Evolutionary conservation across 2,113 vertebrate genomes (phyloP).

Genomic region (Neogobius melanostomus): DNA sequence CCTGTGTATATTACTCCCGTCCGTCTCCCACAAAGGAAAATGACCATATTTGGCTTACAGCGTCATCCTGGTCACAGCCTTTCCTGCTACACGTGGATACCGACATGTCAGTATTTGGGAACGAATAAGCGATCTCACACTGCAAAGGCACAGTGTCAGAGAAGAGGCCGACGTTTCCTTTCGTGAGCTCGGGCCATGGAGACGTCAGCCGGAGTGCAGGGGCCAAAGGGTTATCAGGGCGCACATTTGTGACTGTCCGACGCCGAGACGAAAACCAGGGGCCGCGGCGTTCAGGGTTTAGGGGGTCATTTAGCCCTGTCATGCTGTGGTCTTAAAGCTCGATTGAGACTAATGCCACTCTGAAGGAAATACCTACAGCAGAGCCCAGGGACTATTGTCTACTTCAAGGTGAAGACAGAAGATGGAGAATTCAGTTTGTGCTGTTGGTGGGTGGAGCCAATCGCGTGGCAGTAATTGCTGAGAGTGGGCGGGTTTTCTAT

Average conservation of each 20-base stretch:
- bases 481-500: too few relatives aligned
- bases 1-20: too few relatives aligned
- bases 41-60: too few relatives aligned
- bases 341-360: not conserved
- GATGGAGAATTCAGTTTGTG: not conserved
- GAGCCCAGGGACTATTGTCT: not conserved
- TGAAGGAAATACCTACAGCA: not conserved
- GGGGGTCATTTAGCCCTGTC: not conserved
- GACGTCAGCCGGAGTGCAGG: conserved; percentile 39
- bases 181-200: not conserved
- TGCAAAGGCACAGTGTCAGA: not conserved
- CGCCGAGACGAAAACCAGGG: conserved; percentile 38
- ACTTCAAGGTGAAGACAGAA: not conserved
- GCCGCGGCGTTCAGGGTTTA: not conserved
- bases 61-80: too few relatives aligned
- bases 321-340: not conserved
- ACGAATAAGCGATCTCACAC: not conserved
- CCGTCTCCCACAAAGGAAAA: too few relatives aligned
- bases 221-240: conserved; percentile 65
- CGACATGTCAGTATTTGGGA: not conserved
- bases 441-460: too few relatives aligned
- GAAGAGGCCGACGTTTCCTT: not conserved
- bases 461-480: too few relatives aligned
- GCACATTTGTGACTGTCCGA: conserved; percentile 52
- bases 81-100: too few relatives aligned